Base-by-base conservation (phyloP, 2,113 vertebrate genomes). In the Nycticryphes semicollaris region DNA sequence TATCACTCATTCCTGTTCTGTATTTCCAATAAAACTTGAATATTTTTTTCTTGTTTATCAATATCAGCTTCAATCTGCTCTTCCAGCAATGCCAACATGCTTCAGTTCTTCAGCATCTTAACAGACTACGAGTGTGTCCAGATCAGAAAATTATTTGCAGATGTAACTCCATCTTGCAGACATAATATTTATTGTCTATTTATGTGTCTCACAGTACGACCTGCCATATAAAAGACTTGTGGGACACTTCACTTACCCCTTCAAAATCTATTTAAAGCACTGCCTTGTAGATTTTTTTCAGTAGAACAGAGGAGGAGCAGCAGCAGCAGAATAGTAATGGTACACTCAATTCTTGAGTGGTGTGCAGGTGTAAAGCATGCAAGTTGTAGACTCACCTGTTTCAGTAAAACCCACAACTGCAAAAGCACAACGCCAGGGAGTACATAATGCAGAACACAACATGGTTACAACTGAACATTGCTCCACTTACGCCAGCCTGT, bases 11-110 rank as follows among this genome's bases (percentile, higher is more conserved):
- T 90, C 59, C 72, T 94, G 31, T 87, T 87, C 57, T 68, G 37
- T 93, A 89, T 84, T 93, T 75, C 80, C 39, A 97, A 95, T 95
- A 94, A 96, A 96, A 95, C 80, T 90, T 85, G 76, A 91, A 35
- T 37, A 28, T 86, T 63, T 83, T 90, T 80, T 82, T 45, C 47
- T 87, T 50, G 54, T 84, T 92, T 84, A 84, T 93, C 63, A 57
- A 9, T 37, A 80, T 59, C 72, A 70, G 37, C 37, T 92, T 81
- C 45, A 62, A 54, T 6, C n/a, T 77, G 68, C 59, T 94, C 22
- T 77, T 41, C 31, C 63, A 66, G 73, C n/a, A 82, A 15, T 35
- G 41, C 22, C 64, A 69, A 60, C 18, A 7, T 6, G 11, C 23
- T 70, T 91, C 56, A 94, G 18, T 15, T 60, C 30, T 33, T 68